A percentile compares a stretch with the other conserved stretches of the same genome.
These are phyloP conservation scores for Trididemnum clinides DNA, from an alignment of 23 tunicate species.

Conservation along the genomic window DNA sequence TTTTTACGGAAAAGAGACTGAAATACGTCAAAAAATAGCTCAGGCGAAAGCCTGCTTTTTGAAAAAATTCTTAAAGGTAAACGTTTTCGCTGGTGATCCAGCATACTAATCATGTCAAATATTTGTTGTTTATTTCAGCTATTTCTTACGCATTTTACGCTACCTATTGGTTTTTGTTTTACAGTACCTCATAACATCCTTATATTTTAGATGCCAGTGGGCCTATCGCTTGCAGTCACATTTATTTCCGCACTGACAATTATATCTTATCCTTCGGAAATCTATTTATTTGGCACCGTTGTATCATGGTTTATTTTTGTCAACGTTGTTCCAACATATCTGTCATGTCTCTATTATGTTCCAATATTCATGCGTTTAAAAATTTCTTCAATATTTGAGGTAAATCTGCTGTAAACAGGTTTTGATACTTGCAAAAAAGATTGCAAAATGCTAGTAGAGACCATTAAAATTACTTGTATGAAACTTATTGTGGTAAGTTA, in stretches of 20 bases:
- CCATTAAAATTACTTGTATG: too few species aligned
- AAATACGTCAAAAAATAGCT: too few species aligned
- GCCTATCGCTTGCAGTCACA: constrained; percentile 63
- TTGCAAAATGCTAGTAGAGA: too few species aligned
- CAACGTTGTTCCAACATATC: constrained; percentile 27
- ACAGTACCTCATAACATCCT: neutral
- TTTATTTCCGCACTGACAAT: constrained; percentile 58
- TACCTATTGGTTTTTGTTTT: neutral
- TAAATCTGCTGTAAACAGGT: too few species aligned
- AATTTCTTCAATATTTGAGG: constrained; percentile 52
- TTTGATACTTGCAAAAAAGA: too few species aligned
- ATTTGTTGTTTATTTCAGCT: neutral
- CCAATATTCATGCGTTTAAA: constrained; percentile 60
- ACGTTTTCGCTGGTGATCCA: too few species aligned
- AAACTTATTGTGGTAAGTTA: too few species aligned
- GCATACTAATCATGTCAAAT: neutral
- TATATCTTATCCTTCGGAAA: constrained; percentile 53
- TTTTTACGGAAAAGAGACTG: too few species aligned
- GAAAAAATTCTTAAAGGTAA: too few species aligned
- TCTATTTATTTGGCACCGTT: constrained; percentile 47
- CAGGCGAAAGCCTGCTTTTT: too few species aligned
- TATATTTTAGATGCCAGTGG: constrained; percentile 49
- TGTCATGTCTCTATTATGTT: constrained; percentile 49
- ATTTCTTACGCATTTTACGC: neutral
- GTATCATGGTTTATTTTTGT: constrained; percentile 30